A percentile compares a stretch with the other conserved stretches of the same genome.
These are phyloP conservation scores for Ancistrus triradiatus DNA, from an alignment of 2,113 vertebrate genomes.

Conservation along the genomic window DNA sequence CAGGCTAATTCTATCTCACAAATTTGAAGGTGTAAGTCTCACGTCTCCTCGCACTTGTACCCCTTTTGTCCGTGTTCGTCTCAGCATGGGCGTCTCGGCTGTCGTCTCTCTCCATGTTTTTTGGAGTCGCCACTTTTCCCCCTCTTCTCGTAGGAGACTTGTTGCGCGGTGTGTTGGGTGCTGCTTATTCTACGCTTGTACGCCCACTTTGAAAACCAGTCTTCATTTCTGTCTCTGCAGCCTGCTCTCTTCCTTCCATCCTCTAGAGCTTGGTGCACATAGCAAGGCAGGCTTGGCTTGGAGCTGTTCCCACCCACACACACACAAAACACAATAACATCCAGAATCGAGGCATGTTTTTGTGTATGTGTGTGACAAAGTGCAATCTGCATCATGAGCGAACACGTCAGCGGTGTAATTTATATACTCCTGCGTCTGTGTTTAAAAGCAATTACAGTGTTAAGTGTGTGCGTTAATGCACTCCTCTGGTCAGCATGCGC, in stretches of 20 bases:
- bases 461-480: no score
- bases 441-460: background rate
- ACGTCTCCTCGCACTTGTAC: no score
- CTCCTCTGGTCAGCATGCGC: no score
- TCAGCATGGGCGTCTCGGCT: background rate
- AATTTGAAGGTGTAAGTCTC: no score
- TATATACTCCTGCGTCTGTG: conserved; percentile 10
- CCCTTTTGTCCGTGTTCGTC: no score
- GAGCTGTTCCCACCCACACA: conserved; percentile 66
- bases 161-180: conserved; percentile 26
- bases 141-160: conserved; percentile 14
- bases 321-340: conserved; percentile 63
- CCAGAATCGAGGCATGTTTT: conserved; percentile 54
- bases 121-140: background rate
- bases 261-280: conserved; percentile 45
- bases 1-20: conserved; percentile 2
- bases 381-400: conserved; percentile 36
- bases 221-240: background rate
- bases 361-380: conserved; percentile 53
- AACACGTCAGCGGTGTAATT: conserved; percentile 16
- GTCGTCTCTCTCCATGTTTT: background rate
- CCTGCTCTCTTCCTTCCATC: background rate
- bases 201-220: conserved; percentile 22
- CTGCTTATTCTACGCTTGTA: conserved; percentile 21
- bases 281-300: conserved; percentile 68